Evolutionary conservation across 2,797 vertebrate species (phyloP), one percentile per base, ranked within the genome.

Genomic region (Rhodeus uyekii): DNA sequence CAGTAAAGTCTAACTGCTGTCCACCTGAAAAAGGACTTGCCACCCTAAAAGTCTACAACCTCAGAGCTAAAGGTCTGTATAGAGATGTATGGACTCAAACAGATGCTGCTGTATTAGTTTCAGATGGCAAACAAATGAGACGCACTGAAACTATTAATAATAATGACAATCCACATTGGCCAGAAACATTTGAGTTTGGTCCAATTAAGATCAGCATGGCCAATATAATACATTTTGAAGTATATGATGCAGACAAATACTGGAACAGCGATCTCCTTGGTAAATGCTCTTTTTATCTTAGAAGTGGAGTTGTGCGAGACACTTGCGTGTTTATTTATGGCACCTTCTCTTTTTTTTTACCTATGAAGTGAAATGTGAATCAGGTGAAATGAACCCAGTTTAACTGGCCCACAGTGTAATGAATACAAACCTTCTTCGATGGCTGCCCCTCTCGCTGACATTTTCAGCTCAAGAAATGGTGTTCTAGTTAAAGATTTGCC

Each of bases 1-100:
- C n/a, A n/a, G n/a, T n/a, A 32, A 87, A 32, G 38, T 16, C 80
- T 9, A 89, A 88, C 80, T 94, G 94, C 85, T 94, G 94, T 29
- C 90, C 93, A 16, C 34, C 79, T 48, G 53, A 84, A 22, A 81
- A 58, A 82, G 92, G 92, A 22, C 58, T 90, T 55, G 94, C 92
- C 6, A 85, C 6, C 3, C 84, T 94, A 39, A 32, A 36, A 22
- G 90, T 94, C 8, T 87, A 48, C 2, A 10, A 82, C 0, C 9
- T 89, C 36, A 27, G 16, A 0, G 93, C 87, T 0, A 3, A 1
- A 0, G 22, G 5, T 27, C 85, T 94, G 58, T 89, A 90, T 89
- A 92, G 91, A 8, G 92, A 94, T 65, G 0, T 0, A 14, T 6
- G 0, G 1, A 4, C 16, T 7, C 1, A 74, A 78, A 85, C 84